A percentile compares a stretch with the other conserved stretches of the same genome.
These are phyloP conservation scores for Drosophila grimshawi DNA, from an alignment of 1,140 invertebrate genomes.

Conservation along the genomic window DNA sequence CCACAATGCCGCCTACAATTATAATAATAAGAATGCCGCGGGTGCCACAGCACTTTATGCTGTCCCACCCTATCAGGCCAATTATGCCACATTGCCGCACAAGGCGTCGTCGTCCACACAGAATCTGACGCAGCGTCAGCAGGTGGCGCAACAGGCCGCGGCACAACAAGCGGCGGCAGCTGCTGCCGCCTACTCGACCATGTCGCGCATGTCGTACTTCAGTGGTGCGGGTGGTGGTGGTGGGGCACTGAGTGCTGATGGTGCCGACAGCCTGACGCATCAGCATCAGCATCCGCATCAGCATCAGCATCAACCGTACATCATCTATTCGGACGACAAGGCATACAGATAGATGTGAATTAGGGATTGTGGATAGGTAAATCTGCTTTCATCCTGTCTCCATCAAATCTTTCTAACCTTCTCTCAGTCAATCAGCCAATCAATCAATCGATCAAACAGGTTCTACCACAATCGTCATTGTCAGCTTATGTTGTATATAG, in stretches of 20 bases:
- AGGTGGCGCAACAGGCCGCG: slow-evolving; percentile 69
- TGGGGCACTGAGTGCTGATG: slow-evolving; percentile 47
- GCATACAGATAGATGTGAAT: slow-evolving; percentile 75
- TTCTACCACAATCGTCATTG: slow-evolving; percentile 73
- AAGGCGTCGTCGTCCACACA: slow-evolving; percentile 85
- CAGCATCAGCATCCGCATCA: slow-evolving; percentile 54
- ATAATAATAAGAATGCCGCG: slow-evolving; percentile 84
- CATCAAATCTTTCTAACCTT: slow-evolving; percentile 9
- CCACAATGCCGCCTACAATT: slow-evolving; percentile 85
- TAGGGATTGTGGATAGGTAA: background rate
- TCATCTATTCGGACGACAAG: slow-evolving; percentile 84
- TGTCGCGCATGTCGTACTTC: slow-evolving; percentile 83
- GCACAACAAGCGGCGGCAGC: slow-evolving; percentile 75
- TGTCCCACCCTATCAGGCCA: slow-evolving; percentile 85
- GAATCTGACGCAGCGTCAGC: slow-evolving; percentile 86
- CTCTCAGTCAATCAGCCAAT: slow-evolving; percentile 71
- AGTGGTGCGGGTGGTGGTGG: slow-evolving; percentile 72
- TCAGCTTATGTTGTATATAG: slow-evolving; percentile 78
- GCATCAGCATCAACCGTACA: slow-evolving; percentile 78
- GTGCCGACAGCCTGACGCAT: slow-evolving; percentile 63
- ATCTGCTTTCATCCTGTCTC: slow-evolving; percentile 6
- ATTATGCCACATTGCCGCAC: slow-evolving; percentile 87
- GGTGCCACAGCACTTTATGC: slow-evolving; percentile 85
- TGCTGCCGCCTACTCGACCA: slow-evolving; percentile 81
- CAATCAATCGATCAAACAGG: slow-evolving; percentile 47